These are phyloP conservation scores for Paracentrotus lividus DNA, from an alignment of 53 echinoderm and acorn worm genomes.

Conservation along the genomic window DNA sequence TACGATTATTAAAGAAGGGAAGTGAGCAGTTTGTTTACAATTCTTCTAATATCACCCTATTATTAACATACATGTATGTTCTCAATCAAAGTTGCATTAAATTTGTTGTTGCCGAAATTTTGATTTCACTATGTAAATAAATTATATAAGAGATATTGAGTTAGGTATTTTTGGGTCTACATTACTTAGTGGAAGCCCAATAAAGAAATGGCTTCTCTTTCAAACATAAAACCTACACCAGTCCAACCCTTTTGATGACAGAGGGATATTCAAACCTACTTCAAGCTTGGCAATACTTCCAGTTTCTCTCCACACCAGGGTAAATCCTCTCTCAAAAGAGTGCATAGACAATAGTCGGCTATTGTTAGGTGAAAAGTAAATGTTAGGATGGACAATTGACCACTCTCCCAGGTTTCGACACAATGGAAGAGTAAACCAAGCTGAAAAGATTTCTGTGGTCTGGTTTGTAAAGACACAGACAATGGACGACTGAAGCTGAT, in stretches of 20 bases:
- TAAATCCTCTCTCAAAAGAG: background rate
- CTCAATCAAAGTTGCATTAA: too few relatives aligned
- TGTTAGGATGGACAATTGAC: background rate
- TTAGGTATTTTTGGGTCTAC: too few relatives aligned
- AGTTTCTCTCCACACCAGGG: conserved; percentile 4
- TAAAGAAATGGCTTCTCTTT: background rate
- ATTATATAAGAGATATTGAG: too few relatives aligned
- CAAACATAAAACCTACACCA: background rate
- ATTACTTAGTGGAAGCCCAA: too few relatives aligned
- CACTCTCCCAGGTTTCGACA: background rate
- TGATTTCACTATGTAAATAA: too few relatives aligned
- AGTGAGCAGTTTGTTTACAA: too few relatives aligned
- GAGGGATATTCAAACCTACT: background rate
- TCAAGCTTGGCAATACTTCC: conserved; percentile 13
- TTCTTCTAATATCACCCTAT: too few relatives aligned
- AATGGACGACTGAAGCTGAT: background rate
- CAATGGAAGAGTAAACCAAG: background rate
- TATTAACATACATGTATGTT: too few relatives aligned
- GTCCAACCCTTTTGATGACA: background rate
- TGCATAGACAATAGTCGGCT: background rate
- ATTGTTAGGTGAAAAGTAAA: background rate
- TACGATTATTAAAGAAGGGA: too few relatives aligned
- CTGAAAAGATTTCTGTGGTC: conserved; percentile 3
- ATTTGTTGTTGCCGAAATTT: too few relatives aligned
- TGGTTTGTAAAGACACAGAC: background rate